phyloP scores from a whole-genome alignment of 2,888 invertebrate genomes.

The Drosophila sordidula region DNA sequence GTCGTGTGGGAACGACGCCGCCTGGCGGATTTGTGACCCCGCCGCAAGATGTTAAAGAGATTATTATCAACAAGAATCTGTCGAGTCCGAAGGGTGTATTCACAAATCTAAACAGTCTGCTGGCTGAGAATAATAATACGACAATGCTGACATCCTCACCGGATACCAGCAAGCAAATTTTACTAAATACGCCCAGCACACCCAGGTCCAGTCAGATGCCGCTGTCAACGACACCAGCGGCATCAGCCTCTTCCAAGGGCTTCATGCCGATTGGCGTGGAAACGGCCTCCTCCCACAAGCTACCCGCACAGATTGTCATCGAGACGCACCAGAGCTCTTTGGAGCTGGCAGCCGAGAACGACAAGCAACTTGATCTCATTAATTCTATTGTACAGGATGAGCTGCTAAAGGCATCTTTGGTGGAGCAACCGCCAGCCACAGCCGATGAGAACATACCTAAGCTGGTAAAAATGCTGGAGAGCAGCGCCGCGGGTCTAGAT shows the following conservation, averaged over 20 bases:
- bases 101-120: slow-evolving; percentile 65
- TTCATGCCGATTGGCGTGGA: slow-evolving; percentile 84
- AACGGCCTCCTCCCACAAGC: slow-evolving; percentile 80
- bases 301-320: slow-evolving; percentile 84
- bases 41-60: slow-evolving; percentile 78
- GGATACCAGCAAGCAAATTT: slow-evolving; percentile 26
- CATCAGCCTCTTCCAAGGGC: slow-evolving; percentile 69
- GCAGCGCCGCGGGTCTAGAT: slow-evolving; percentile 77
- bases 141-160: slow-evolving; percentile 24
- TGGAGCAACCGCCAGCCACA: slow-evolving; percentile 65
- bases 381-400: slow-evolving; percentile 85
- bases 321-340: slow-evolving; percentile 84
- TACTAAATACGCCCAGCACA: slow-evolving; percentile 42
- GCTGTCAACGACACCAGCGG: slow-evolving; percentile 47
- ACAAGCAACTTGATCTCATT: slow-evolving; percentile 84
- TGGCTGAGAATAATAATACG: slow-evolving; percentile 56
- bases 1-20: slow-evolving; percentile 20
- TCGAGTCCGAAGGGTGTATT: slow-evolving; percentile 70
- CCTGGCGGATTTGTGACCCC: slow-evolving; percentile 41
- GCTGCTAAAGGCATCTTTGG: slow-evolving; percentile 65
- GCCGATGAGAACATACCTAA: slow-evolving; percentile 85
- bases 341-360: slow-evolving; percentile 83
- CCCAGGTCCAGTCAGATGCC: slow-evolving; percentile 41
- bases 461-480: slow-evolving; percentile 86
- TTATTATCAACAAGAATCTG: slow-evolving; percentile 80